Evolutionary conservation across 2,797 vertebrate genomes (phyloP), one percentile per base, ranked within the genome.

Genomic region (Eulemur rubriventer): DNA sequence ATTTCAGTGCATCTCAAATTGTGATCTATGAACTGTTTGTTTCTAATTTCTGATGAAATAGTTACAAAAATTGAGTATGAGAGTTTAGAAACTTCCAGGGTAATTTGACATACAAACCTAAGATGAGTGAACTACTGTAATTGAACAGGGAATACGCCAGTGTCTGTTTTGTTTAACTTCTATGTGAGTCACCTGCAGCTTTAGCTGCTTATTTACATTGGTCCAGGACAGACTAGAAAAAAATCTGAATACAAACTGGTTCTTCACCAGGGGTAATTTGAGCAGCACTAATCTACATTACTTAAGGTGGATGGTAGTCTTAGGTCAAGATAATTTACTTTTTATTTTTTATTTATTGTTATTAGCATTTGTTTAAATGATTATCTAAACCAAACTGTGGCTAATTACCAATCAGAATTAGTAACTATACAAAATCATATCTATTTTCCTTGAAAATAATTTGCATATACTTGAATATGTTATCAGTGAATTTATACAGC

Each of bases 371-470:
- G 30, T 78, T 69, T 72, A 81, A 94, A 86, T 85, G 57, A 89
- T 78, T 80, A 67, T 65, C 17, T 88, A 26, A 57, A 89, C 6
- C 63, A 93, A 87, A 87, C 6, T 65, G 28, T 41, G 43, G n/a
- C 18, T 97, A 46, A 81, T 91, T 78, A 69, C n/a, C n/a, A 79
- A 38, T 41, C n/a, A 83, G 78, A 87, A 10, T 48, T 92, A 84
- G 28, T 83, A 59, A 18, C 7, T 63, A 48, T 48, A 82, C 1
- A 65, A 95, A 96, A 91, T 59, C 3, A 2, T 38, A 73, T 46
- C 30, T 82, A 57, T 78, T 80, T 93, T 94, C 9, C 8, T 91
- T 90, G 28, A 33, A 94, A 94, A 91, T 87, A 63, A 72, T 81
- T 63, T 76, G 18, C 4, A 81, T 43, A 75, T 93, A 26, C 20